A percentile compares a stretch with the other conserved stretches of the same genome.
phyloP scores from a whole-genome alignment of 2,113 vertebrate species.

The Mobula hypostoma region DNA sequence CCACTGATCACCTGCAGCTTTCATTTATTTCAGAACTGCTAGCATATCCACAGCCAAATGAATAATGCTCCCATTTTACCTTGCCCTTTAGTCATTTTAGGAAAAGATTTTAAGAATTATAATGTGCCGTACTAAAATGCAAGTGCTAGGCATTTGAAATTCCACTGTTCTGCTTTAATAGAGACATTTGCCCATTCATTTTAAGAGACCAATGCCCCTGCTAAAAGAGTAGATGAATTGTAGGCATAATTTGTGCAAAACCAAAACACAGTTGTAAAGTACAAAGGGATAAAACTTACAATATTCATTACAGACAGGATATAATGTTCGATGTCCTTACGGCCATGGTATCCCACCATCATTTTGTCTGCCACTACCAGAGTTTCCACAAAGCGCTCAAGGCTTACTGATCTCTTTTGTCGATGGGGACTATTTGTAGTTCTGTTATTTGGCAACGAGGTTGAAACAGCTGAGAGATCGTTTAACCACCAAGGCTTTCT shows the following conservation, averaged over 20 bases:
- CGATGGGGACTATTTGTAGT: slow-evolving; percentile 52
- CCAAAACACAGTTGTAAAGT: slow-evolving; percentile 31
- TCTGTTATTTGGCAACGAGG: slow-evolving; percentile 52
- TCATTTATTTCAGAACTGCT: not conserved
- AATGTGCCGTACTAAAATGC: not conserved
- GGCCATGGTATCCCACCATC: slow-evolving; percentile 98
- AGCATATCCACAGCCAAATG: not conserved
- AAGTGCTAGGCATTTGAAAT: not conserved
- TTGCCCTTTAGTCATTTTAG: not conserved
- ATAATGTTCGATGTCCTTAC: slow-evolving; percentile 97
- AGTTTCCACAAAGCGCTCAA: slow-evolving; percentile 91
- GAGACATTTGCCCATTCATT: not conserved
- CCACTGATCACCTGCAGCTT: not conserved
- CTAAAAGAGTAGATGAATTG: not conserved
- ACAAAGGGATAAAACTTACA: slow-evolving; percentile 92
- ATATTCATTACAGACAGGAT: slow-evolving; percentile 99
- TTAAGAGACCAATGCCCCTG: not conserved
- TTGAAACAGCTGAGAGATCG: slow-evolving; percentile 50
- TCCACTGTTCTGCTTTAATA: not conserved
- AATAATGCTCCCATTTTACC: not conserved
- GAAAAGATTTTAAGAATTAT: not conserved
- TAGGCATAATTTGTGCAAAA: not conserved
- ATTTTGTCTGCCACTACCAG: slow-evolving; percentile 96
- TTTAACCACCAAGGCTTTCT: slow-evolving; percentile 62
- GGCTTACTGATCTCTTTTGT: slow-evolving; percentile 82